Percentiles rank a stretch among this genome's conserved stretches.
Evolutionary conservation across 2,113 vertebrate species (phyloP).

Genomic region (Hyla sarda): DNA sequence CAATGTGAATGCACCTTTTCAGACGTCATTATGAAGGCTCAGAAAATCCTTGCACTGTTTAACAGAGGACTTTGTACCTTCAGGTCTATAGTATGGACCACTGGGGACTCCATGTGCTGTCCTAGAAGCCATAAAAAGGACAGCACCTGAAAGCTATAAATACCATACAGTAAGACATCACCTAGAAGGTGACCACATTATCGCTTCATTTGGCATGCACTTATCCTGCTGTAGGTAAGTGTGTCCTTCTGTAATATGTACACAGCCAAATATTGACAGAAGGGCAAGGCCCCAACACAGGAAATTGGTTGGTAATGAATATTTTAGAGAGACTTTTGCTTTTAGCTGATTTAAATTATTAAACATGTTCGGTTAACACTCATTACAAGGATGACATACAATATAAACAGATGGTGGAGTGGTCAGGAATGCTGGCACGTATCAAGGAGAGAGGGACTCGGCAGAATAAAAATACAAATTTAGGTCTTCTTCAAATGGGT

Average conservation of each 20-base stretch:
- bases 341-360: constrained; percentile 10
- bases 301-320: constrained; percentile 24
- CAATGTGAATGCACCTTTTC: no score
- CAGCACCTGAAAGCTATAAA: neutral
- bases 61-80: no score
- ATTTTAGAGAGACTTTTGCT: constrained; percentile 12
- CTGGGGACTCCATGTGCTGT: no score
- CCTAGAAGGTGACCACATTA: neutral
- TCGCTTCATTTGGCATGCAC: neutral
- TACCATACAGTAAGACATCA: neutral
- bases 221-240: neutral
- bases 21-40: no score
- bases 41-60: no score
- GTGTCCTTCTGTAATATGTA: neutral
- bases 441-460: neutral
- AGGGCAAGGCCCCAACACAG: constrained; percentile 1
- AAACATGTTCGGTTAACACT: neutral
- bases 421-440: neutral
- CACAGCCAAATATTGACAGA: neutral
- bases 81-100: no score
- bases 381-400: constrained; percentile 2
- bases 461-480: neutral
- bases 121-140: no score
- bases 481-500: neutral
- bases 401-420: neutral